Percentiles rank a stretch among this genome's conserved stretches.
Conservation (phyloP, 2,113 vertebrate species). For the Apus apus region DNA sequence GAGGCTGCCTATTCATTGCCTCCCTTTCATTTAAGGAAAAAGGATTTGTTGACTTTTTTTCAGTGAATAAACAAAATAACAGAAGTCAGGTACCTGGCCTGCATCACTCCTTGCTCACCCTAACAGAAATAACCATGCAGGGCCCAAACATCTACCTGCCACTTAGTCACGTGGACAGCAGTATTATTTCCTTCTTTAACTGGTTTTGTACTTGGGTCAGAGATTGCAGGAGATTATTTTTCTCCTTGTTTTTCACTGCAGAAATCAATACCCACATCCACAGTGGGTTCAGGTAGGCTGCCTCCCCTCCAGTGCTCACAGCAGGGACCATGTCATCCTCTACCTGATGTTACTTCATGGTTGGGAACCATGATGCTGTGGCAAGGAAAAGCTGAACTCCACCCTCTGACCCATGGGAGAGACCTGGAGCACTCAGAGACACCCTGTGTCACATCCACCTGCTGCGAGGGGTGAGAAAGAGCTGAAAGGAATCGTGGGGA, state of each 20-base stretch:
- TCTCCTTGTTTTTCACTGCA: neutral
- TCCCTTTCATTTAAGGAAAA: neutral
- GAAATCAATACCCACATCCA: neutral
- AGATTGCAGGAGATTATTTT: neutral
- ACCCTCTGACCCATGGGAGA: neutral
- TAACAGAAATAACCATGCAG: neutral
- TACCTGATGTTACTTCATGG: rapidly evolving
- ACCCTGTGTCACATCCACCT: neutral
- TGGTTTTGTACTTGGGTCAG: neutral
- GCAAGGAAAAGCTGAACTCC: neutral
- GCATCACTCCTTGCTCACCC: neutral
- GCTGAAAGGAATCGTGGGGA: neutral
- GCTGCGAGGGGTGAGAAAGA: neutral
- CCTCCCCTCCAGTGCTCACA: neutral
- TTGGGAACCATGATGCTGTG: rapidly evolving
- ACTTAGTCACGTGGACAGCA: neutral
- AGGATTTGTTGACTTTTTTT: neutral
- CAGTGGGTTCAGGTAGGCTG: neutral
- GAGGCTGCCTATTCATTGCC: neutral
- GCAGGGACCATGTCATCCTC: rapidly evolving
- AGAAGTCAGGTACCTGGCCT: neutral
- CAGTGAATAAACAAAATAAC: neutral
- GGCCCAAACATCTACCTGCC: neutral
- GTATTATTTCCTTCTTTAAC: neutral
- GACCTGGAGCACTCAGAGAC: neutral